Percentiles rank a stretch among this genome's conserved stretches.
phyloP scores from a whole-genome alignment of 1,140 invertebrate species.

The Aphelenchoides avenae region DNA sequence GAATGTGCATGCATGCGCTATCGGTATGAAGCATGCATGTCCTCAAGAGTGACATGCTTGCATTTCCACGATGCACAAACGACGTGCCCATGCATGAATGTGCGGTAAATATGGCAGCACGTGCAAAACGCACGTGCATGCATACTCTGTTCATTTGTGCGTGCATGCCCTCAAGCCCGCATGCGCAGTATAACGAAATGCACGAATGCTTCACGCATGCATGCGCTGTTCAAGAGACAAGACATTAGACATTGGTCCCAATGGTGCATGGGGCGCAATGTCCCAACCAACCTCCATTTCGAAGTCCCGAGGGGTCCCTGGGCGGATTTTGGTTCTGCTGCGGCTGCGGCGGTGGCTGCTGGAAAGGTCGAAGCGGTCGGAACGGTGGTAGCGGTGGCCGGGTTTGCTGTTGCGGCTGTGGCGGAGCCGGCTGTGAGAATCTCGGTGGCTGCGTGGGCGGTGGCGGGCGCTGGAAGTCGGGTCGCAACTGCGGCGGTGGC shows the following conservation, averaged over 20 bases:
- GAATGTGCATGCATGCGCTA: too few relatives aligned
- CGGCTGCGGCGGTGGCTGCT: constrained; percentile 30
- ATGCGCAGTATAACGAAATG: constrained; percentile 17
- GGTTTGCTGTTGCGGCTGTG: constrained; percentile 25
- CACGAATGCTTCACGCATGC: constrained; percentile 7
- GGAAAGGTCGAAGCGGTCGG: constrained; percentile 31
- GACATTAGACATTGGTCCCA: background rate
- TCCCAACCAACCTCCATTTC: constrained; percentile 3
- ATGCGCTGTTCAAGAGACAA: background rate
- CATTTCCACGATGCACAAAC: too few relatives aligned
- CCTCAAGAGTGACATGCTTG: too few relatives aligned
- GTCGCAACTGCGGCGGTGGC: background rate
- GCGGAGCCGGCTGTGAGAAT: constrained; percentile 15
- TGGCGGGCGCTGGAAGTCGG: constrained; percentile 16
- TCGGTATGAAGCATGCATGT: too few relatives aligned
- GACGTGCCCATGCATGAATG: too few relatives aligned
- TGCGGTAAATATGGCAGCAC: too few relatives aligned
- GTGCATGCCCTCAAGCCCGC: constrained; percentile 11
- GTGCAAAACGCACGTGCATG: too few relatives aligned
- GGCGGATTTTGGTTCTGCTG: constrained; percentile 25
- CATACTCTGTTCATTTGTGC: too few relatives aligned
- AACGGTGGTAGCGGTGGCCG: constrained; percentile 38
- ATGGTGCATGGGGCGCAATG: constrained; percentile 1
- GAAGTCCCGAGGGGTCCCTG: constrained; percentile 17
- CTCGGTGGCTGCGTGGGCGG: constrained; percentile 1